Percentiles rank a stretch among this genome's conserved stretches.
Evolutionary conservation across 1,140 invertebrate genomes (phyloP).

Genomic region (Caerostris extrusa): DNA sequence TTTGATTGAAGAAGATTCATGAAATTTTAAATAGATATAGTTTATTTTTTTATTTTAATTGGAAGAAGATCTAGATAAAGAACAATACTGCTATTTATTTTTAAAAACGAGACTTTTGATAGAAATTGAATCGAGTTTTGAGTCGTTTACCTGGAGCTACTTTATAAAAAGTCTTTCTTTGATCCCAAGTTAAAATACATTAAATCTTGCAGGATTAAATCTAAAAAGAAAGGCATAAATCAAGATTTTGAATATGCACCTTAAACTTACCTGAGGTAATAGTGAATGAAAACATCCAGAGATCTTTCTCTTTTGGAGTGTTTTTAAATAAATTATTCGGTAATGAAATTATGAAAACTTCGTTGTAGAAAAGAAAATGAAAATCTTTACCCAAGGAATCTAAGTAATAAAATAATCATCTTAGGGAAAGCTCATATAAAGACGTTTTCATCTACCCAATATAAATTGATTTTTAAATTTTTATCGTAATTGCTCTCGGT

Average conservation of each 20-base stretch:
- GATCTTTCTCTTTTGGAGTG: not conserved
- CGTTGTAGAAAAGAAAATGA: not conserved
- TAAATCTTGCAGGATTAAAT: not conserved
- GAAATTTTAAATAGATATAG: not conserved
- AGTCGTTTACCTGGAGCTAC: not conserved
- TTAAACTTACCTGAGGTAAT: not conserved
- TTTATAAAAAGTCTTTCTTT: not conserved
- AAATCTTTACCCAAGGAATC: not conserved
- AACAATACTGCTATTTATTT: not conserved
- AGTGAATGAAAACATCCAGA: not conserved
- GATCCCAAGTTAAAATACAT: not conserved
- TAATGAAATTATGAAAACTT: slow-evolving; percentile 3
- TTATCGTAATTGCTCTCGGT: not conserved
- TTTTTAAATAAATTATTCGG: slow-evolving; percentile 20
- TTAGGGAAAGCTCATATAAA: not conserved
- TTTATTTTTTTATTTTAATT: slow-evolving; percentile 4
- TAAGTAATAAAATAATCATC: not conserved
- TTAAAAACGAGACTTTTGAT: not conserved
- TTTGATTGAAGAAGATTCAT: not conserved
- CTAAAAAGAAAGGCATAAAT: not conserved
- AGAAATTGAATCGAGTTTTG: not conserved
- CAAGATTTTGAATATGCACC: not conserved
- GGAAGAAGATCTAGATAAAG: not conserved
- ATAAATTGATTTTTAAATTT: not conserved
- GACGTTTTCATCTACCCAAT: not conserved